Evolutionary conservation across 2,888 invertebrate species (phyloP), one percentile per base, ranked within the genome.

Genomic region (Oscheius myriophilus): DNA sequence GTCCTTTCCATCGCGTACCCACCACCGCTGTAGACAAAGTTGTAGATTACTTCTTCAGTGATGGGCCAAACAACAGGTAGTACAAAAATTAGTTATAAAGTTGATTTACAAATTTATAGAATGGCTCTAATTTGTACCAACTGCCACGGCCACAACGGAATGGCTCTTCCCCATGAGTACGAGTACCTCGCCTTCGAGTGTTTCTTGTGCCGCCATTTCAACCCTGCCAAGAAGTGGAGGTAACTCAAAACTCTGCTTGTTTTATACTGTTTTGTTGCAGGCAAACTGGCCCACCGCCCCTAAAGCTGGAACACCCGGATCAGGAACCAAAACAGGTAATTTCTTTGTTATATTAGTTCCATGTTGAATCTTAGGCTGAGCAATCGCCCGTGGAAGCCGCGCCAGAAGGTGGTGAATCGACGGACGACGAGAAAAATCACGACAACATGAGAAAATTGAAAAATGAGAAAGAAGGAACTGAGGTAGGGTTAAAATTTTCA

Each of bases 121-220:
- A 97, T 92, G 89, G 98, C 97, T 23, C 91, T 98, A 75, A 94
- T 98, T 84, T 98, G 98, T 87, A 90, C 90, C 46, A 91, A 92
- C 77, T 98, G 98, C 87, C 91, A 90, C 79, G 91, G 92, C 18
- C 98, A 98, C 87, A 98, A 98, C 88, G 98, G 98, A 90, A 90
- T 92, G 91, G 91, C 92, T 1, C 87, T 92, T 14, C 90, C 90
- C 78, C 92, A 92, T 84, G 92, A 92, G 83, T 92, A 91, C 87
- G 91, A 91, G 82, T 91, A 89, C 84, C 88, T 91, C 61, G 93
- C 93, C 54, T 98, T 93, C 88, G 90, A 91, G 61, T 98, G 84
- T 67, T 85, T 75, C 58, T 72, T 76, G 49, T 84, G 84, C 66
- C 73, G 75, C 6, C 72, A 74, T 21, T 72, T 81, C 64, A 84